Conservation (phyloP, 2,797 vertebrate species). For the Poeciliopsis presidionis region DNA sequence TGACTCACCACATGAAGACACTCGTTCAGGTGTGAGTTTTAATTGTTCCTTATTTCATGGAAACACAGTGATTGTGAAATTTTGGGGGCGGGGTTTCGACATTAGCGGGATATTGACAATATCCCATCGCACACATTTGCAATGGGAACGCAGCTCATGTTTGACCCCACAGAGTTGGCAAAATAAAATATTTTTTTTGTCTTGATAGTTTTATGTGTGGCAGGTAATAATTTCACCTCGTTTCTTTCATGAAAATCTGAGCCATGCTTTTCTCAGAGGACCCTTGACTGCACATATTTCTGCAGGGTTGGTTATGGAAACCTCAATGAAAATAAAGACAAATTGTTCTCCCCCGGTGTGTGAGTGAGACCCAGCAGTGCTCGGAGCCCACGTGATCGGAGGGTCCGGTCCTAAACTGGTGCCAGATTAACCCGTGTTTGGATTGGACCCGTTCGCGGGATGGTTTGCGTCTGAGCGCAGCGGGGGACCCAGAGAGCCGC, state of each 20-base stretch:
- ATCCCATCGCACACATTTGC: too few species aligned
- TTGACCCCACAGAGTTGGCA: background rate
- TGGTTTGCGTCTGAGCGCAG: conserved; percentile 35
- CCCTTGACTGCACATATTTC: background rate
- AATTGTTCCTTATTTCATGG: too few species aligned
- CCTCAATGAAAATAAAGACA: background rate
- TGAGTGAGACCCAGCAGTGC: background rate
- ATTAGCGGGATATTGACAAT: too few species aligned
- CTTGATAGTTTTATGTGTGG: background rate
- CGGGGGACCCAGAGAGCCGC: conserved; percentile 20
- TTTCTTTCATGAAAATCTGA: background rate
- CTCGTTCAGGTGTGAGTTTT: too few species aligned
- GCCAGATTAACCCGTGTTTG: conserved; percentile 16
- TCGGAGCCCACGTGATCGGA: conserved; percentile 53
- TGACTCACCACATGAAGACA: too few species aligned
- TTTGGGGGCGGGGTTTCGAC: too few species aligned
- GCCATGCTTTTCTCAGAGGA: background rate
- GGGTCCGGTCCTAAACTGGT: conserved; percentile 31
- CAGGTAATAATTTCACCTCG: background rate
- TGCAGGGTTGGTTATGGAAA: too few species aligned
- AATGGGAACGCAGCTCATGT: background rate
- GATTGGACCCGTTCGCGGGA: conserved; percentile 27
- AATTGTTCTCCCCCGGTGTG: background rate
- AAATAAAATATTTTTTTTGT: background rate
- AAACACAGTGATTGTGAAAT: too few species aligned